Evolutionary conservation across 1,140 invertebrate genomes (phyloP), one percentile per base, ranked within the genome.

Genomic region (Pissodes strobi): DNA sequence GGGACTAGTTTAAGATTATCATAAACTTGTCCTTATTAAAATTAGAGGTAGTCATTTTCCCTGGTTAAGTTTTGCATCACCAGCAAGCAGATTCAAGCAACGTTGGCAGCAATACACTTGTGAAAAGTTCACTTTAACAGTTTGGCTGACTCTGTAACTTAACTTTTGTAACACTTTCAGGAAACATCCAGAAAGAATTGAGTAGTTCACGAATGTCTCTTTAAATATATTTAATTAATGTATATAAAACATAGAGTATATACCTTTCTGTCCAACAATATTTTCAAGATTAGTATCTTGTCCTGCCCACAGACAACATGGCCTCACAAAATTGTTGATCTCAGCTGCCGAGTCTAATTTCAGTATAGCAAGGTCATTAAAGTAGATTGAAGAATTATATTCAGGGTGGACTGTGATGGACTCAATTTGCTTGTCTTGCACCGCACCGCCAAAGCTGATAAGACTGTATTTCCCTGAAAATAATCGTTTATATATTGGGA

Each of bases 301-400:
- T 1, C 80, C 81, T 0, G 80, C 76, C 85, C 86, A 88, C 1
- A 88, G 74, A 67, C 86, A 88, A 6, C 84, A 79, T 0, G 86
- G 84, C 18, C 80, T 74, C n/a, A 88, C 84, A 46, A 65, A 81
- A 15, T 78, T 71, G 0, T 78, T 82, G 53, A 81, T 84, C n/a
- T 80, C 69, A 0, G 83, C 79, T 0, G 77, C 61, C 1, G 80
- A 76, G 0, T 70, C 69, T 6, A 88, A 67, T 43, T 78, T 78
- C 12, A 88, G 51, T 8, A 88, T 72, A 3, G 83, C 83, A 8
- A 87, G 65, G 69, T 89, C 86, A 10, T 81, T 79, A 45, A 81
- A 81, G 64, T 79, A 86, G 1, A 76, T 77, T 2, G 69, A 76
- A n/a, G 76, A 73, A 66, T 82, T 82, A 75, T 85, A 87, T 18